Base-by-base conservation (phyloP, 1,140 invertebrate species). In the Sarcophaga peregrina region DNA sequence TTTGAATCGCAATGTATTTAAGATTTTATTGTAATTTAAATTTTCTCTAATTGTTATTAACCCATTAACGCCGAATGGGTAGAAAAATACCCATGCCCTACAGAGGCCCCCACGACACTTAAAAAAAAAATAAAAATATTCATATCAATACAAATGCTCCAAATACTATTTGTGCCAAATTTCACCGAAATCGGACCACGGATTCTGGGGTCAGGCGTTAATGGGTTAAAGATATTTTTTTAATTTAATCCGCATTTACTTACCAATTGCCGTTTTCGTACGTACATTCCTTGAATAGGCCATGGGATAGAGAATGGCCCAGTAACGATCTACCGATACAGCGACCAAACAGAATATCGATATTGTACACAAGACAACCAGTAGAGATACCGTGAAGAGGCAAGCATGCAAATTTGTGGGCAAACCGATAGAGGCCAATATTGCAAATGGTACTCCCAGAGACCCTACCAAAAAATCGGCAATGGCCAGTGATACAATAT, bases 281-380 rank as follows among this genome's bases (percentile, higher is more conserved):
- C 95, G 93, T 82, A 97, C 96, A 87, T 95, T 96, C 83, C 95
- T 93, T 0, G 96, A 96, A 89, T 98, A 98, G 83, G 94, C 95
- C 94, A 98, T 95, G 0, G 97, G 96, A 90, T 96, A 93, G 0
- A 97, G 92, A 83, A 98, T 97, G 13, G 97, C 96, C 96, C 96
- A 97, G 90, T 97, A 98, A 62, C 97, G 93, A 92, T 98, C 97
- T 82, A 97, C 93, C 20, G 96, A 96, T 5, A 98, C 96, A 4
- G 96, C 97, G 1, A 98, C 95, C 85, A 98, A 91, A 88, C 96
- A 96, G 87, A 98, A 96, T 84, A 98, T 98, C 85, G 96, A 97
- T 85, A 97, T 96, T 50, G 97, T 98, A 87, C 97, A 98, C 45
- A 98, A 91, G 62, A 97, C 95, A 82, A 98, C 93, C 83, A 98